Percentiles rank a stretch among this genome's conserved stretches.
Conservation (phyloP, 2,797 vertebrate genomes). For the Babyrousa celebensis region DNA sequence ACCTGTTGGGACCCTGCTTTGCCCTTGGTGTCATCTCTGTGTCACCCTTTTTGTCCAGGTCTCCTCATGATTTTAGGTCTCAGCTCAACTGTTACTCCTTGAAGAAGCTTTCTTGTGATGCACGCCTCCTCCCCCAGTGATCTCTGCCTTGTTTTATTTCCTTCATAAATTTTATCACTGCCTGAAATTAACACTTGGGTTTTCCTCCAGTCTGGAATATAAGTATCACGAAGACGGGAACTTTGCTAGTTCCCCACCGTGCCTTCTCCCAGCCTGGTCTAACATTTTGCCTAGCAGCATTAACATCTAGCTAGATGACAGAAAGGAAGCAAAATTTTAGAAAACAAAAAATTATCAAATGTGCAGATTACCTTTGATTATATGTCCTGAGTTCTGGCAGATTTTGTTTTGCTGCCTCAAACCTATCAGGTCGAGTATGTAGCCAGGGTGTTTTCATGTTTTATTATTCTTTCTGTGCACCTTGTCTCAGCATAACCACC, state of each 20-base stretch:
- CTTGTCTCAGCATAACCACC: not conserved
- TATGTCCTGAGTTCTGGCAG: not conserved
- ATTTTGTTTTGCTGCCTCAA: slow-evolving; percentile 32
- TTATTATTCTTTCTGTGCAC: not conserved
- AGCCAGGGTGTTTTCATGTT: not conserved
- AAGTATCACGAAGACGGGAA: not conserved
- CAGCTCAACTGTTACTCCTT: not conserved
- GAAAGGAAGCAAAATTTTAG: slow-evolving; percentile 28
- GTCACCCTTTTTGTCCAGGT: not conserved
- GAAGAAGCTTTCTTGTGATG: not conserved
- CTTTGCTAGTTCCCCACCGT: not conserved
- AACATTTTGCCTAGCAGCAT: slow-evolving; percentile 32
- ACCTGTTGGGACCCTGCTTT: not conserved
- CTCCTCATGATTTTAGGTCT: not conserved
- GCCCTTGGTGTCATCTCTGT: not conserved
- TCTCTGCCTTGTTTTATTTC: not conserved
- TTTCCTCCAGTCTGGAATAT: not conserved
- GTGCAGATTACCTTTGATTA: not conserved
- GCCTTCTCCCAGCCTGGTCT: not conserved
- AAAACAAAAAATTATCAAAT: not conserved
- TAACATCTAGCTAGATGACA: not conserved
- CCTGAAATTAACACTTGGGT: slow-evolving; percentile 1
- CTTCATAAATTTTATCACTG: not conserved
- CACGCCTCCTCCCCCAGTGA: too few species aligned
- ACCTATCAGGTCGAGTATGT: not conserved